A percentile compares a stretch with the other conserved stretches of the same genome.
phyloP scores from a whole-genome alignment of 1,140 invertebrate species.

The Cydia amplana region DNA sequence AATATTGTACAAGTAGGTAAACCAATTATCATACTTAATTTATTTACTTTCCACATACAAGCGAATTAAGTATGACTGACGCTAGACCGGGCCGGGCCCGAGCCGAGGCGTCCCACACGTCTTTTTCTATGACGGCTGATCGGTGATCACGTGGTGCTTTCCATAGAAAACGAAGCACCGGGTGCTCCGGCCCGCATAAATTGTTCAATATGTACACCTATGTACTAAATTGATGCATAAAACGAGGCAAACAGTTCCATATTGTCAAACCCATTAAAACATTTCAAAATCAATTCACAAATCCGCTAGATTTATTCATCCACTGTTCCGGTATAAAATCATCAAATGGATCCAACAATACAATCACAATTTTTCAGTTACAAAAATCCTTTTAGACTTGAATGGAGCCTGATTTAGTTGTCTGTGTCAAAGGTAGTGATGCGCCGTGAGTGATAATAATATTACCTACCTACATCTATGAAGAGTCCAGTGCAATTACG shows the following conservation, averaged over 20 bases:
- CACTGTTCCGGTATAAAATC: neutral
- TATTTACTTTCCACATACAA: no score
- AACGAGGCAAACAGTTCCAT: neutral
- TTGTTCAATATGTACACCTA: neutral
- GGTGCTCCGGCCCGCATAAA: no score
- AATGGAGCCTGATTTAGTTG: constrained; percentile 2
- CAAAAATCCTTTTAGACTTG: constrained; percentile 11
- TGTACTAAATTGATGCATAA: no score
- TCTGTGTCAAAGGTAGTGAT: constrained; percentile 2
- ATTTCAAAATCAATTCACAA: constrained; percentile 3
- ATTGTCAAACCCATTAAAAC: constrained; percentile 11
- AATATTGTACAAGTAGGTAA: no score
- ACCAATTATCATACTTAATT: no score
- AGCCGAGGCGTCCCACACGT: no score
- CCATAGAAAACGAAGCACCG: no score
- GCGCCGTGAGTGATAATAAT: neutral
- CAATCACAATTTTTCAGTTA: constrained; percentile 8
- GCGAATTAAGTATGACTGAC: no score
- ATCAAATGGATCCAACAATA: constrained; percentile 12
- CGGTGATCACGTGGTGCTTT: no score
- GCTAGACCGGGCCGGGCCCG: no score
- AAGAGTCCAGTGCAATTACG: no score
- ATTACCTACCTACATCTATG: neutral
- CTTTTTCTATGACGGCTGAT: no score
- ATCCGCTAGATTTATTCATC: neutral